Percentiles rank a stretch among this genome's conserved stretches.
Conservation (phyloP, 2,113 vertebrate genomes). For the Tonatia bakeri region DNA sequence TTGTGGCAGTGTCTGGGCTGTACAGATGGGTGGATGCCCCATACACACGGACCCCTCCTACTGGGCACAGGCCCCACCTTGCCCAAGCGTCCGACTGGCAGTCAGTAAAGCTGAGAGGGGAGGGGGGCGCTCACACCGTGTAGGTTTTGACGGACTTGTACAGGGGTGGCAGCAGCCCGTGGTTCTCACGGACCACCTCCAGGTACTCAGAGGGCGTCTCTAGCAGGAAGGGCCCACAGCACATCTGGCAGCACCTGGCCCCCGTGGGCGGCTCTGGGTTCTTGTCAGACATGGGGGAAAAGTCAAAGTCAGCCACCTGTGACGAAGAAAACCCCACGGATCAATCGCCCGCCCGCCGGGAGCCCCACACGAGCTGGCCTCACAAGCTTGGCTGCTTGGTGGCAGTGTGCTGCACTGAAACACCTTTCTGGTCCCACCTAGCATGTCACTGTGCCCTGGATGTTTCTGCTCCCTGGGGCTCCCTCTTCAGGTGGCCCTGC, state of each 20-base stretch:
- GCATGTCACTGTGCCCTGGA: background rate
- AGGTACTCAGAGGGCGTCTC: constrained; percentile 67
- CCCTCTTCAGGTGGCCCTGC: background rate
- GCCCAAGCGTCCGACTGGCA: background rate
- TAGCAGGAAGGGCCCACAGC: constrained; percentile 75
- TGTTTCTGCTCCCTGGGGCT: background rate
- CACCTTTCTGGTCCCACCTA: fast-evolving
- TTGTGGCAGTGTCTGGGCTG: constrained; percentile 17
- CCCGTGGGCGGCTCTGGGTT: constrained; percentile 37
- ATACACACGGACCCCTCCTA: constrained; percentile 10
- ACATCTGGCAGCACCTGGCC: constrained; percentile 53
- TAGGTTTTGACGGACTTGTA: constrained; percentile 80
- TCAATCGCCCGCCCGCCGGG: background rate
- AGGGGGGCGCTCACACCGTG: constrained; percentile 72
- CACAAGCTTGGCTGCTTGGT: background rate
- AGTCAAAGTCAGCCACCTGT: constrained; percentile 83
- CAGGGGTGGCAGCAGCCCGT: constrained; percentile 76
- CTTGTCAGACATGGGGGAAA: constrained; percentile 77
- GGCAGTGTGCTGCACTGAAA: background rate
- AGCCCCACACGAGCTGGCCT: background rate
- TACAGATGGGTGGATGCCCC: background rate
- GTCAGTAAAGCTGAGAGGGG: background rate
- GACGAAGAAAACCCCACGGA: constrained; percentile 13
- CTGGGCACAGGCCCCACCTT: background rate
- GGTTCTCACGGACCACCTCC: constrained; percentile 70